A percentile compares a stretch with the other conserved stretches of the same genome.
Evolutionary conservation across 2,888 invertebrate genomes (phyloP).

Genomic region (Amiota mariae): DNA sequence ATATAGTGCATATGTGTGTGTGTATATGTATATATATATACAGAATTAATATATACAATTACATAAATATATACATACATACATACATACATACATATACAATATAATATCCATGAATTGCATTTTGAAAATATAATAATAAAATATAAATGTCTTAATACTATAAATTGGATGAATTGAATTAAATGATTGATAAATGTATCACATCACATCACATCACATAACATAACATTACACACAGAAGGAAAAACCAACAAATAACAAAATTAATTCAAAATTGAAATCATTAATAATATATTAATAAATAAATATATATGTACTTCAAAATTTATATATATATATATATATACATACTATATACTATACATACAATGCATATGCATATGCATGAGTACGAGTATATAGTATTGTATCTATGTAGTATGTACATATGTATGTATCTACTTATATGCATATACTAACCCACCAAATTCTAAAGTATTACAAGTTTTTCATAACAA

Average conservation of each 20-base stretch:
- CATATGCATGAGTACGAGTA: neutral
- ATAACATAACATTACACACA: neutral
- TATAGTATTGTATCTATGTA: too few species aligned
- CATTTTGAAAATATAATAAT: slow-evolving; percentile 43
- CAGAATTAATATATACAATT: neutral
- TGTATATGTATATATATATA: slow-evolving; percentile 24
- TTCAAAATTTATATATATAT: slow-evolving; percentile 32
- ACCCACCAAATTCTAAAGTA: slow-evolving; percentile 68
- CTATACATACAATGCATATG: neutral
- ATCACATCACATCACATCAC: too few species aligned
- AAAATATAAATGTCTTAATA: neutral
- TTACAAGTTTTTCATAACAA: slow-evolving; percentile 62
- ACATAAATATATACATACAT: slow-evolving; percentile 13
- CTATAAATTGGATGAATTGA: too few species aligned
- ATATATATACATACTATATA: slow-evolving; percentile 48
- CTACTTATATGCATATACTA: slow-evolving; percentile 54
- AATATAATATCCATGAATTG: slow-evolving; percentile 40
- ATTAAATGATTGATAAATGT: too few species aligned
- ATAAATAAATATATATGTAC: slow-evolving; percentile 19
- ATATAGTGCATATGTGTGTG: too few species aligned
- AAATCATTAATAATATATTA: slow-evolving; percentile 56
- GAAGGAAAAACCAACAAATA: neutral
- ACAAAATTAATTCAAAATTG: slow-evolving; percentile 23
- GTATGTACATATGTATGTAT: slow-evolving; percentile 9
- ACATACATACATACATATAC: neutral